Conservation (phyloP, 2,888 invertebrate genomes). For the Platycheirus albimanus region DNA sequence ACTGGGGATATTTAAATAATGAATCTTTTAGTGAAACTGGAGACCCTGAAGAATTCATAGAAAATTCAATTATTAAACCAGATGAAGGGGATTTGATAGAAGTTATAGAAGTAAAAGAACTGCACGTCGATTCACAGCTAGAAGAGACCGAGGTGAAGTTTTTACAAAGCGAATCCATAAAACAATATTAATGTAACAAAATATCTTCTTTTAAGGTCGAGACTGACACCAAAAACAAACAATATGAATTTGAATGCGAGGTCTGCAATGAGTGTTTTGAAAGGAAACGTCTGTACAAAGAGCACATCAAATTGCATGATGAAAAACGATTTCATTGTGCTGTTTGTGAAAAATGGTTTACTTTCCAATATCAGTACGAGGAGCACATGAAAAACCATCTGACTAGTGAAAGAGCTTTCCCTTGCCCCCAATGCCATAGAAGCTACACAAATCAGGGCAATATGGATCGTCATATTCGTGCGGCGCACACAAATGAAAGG, state of each 20-base stretch:
- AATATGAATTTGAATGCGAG: neutral
- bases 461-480: slow-evolving; percentile 74
- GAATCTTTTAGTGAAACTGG: slow-evolving; percentile 1
- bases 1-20: slow-evolving; percentile 7
- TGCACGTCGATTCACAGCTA: no score
- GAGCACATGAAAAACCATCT: slow-evolving; percentile 74
- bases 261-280: slow-evolving; percentile 17
- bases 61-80: neutral
- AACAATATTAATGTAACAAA: no score
- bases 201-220: no score
- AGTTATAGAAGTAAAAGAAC: neutral
- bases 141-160: no score
- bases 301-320: slow-evolving; percentile 74
- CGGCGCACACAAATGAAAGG: slow-evolving; percentile 58
- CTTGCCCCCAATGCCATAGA: slow-evolving; percentile 71
- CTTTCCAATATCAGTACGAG: slow-evolving; percentile 63
- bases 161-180: no score
- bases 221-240: neutral
- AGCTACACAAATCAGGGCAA: slow-evolving; percentile 68
- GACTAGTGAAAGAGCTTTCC: slow-evolving; percentile 26
- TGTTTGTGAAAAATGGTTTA: slow-evolving; percentile 75
- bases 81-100: neutral
- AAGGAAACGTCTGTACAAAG: slow-evolving; percentile 48
- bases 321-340: slow-evolving; percentile 65
- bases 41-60: slow-evolving; percentile 10